A percentile compares a stretch with the other conserved stretches of the same genome.
Evolutionary conservation across 2,113 vertebrate genomes (phyloP).

Genomic region (Eolophus roseicapilla): DNA sequence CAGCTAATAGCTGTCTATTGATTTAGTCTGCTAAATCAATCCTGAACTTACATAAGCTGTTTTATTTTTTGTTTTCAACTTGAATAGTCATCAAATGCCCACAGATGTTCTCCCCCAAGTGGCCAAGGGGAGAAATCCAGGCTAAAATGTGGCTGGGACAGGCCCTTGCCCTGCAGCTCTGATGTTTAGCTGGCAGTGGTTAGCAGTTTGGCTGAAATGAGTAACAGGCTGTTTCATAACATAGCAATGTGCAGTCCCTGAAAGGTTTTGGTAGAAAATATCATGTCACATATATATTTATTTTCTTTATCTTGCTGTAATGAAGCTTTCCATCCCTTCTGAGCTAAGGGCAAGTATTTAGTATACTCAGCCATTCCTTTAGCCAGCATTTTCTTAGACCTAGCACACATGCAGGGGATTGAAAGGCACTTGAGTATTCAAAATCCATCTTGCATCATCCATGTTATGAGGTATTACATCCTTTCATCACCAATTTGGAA

Average conservation of each 20-base stretch:
- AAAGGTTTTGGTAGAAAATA: background rate
- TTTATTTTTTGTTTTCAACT: background rate
- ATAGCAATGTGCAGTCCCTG: background rate
- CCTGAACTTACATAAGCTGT: background rate
- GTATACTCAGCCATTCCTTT: background rate
- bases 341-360: background rate
- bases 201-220: slow-evolving; percentile 68
- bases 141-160: background rate
- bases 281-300: background rate
- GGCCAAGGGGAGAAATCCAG: background rate
- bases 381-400: background rate
- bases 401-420: background rate
- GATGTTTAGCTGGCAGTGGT: slow-evolving; percentile 15
- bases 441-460: background rate
- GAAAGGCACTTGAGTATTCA: background rate
- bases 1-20: background rate
- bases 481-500: background rate
- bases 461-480: background rate
- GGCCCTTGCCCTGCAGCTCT: background rate
- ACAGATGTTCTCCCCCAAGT: background rate
- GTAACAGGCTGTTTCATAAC: background rate
- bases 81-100: background rate
- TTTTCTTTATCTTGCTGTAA: background rate
- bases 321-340: background rate
- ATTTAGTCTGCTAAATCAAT: background rate